Percentiles rank a stretch among this genome's conserved stretches.
Evolutionary conservation across 2,113 vertebrate genomes (phyloP).

Genomic region (Mormyrus iriodes): DNA sequence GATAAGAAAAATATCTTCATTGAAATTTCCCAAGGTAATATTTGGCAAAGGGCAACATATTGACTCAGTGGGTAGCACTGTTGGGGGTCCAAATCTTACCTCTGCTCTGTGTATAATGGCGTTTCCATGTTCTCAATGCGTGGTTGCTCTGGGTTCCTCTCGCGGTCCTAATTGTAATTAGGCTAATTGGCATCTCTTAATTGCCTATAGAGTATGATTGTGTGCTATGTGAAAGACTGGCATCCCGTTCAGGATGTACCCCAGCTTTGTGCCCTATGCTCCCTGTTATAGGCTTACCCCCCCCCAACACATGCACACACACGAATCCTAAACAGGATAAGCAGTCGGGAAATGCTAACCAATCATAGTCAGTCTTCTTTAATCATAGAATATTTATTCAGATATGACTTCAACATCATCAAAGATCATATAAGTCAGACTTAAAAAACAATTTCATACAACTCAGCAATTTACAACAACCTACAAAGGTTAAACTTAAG

Average conservation of each 20-base stretch:
- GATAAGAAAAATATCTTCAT: neutral
- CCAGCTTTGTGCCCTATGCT: neutral
- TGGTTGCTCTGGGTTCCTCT: neutral
- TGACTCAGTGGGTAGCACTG: neutral
- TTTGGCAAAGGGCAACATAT: neutral
- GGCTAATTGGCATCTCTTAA: neutral
- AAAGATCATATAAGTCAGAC: neutral
- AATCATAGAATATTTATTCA: neutral
- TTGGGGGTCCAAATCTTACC: neutral
- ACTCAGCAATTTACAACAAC: neutral
- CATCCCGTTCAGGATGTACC: neutral
- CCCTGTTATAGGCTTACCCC: no score
- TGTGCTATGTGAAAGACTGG: neutral
- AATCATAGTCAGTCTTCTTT: neutral
- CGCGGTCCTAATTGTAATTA: neutral
- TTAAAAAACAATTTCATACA: neutral
- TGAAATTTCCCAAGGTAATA: neutral
- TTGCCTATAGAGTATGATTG: neutral
- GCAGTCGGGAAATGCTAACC: neutral
- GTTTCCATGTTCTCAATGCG: neutral
- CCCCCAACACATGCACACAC: no score
- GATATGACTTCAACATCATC: neutral
- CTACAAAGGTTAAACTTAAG: neutral
- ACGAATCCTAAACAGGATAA: no score
- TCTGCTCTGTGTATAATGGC: neutral